phyloP scores from a whole-genome alignment of 2,797 vertebrate species.

The Tragopan temminckii region DNA sequence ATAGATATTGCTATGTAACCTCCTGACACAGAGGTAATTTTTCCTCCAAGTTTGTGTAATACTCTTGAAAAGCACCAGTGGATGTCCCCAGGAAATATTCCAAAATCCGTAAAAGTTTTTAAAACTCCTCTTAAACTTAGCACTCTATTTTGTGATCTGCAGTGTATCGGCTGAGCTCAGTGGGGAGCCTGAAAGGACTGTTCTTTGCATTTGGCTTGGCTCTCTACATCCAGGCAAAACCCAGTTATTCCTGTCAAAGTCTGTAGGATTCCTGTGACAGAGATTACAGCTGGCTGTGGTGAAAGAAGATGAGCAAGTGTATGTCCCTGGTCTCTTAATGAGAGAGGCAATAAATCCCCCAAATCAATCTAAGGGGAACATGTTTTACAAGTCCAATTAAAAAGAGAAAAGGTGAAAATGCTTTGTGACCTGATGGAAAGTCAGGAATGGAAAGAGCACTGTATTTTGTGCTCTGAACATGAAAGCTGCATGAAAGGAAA shows the following conservation, averaged over 20 bases:
- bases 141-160: neutral
- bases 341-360: neutral
- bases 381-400: neutral
- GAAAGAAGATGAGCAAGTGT: neutral
- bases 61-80: neutral
- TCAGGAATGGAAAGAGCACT: neutral
- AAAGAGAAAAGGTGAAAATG: neutral
- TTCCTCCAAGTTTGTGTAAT: neutral
- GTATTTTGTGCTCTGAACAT: neutral
- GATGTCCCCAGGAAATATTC: neutral
- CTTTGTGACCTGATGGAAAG: neutral
- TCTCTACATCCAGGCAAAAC: neutral
- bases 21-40: neutral
- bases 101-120: neutral
- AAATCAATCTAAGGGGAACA: neutral
- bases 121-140: neutral
- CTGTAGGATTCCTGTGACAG: neutral
- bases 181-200: neutral
- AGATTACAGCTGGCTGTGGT: neutral
- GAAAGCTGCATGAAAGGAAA: neutral
- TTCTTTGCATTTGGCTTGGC: neutral
- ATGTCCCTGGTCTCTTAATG: neutral
- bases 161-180: neutral
- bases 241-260: neutral
- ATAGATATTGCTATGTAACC: neutral